Evolutionary conservation across 2,797 vertebrate genomes (phyloP).

Genomic region (Xenops minutus): DNA sequence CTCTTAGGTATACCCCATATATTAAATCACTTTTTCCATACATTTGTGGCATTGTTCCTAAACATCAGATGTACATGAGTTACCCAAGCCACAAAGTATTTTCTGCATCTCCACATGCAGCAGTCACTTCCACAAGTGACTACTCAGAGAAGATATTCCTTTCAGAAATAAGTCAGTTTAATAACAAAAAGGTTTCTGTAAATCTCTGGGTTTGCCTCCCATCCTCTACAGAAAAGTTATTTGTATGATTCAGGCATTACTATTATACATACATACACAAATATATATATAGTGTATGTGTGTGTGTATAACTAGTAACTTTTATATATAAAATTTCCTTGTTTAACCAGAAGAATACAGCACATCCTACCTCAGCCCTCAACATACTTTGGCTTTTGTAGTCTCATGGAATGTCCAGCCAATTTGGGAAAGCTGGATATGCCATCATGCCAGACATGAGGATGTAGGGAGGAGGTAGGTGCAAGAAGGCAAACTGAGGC

Average conservation of each 20-base stretch:
- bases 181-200: neutral
- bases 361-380: neutral
- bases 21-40: conserved; percentile 13
- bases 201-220: neutral
- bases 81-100: neutral
- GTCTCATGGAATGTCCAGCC: neutral
- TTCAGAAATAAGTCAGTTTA: neutral
- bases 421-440: neutral
- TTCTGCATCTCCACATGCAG: neutral
- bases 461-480: rapidly evolving
- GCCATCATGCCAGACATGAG: neutral
- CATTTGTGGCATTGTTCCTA: neutral
- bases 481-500: neutral
- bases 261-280: no score
- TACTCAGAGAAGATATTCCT: neutral
- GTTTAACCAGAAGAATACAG: neutral
- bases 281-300: neutral
- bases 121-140: neutral
- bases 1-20: neutral
- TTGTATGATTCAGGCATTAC: neutral
- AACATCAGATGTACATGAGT: neutral
- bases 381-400: neutral
- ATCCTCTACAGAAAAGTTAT: neutral
- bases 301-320: neutral
- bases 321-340: neutral